Base-by-base conservation (phyloP, 92 coral and sea anemone species). In the Siderastrea siderea region DNA sequence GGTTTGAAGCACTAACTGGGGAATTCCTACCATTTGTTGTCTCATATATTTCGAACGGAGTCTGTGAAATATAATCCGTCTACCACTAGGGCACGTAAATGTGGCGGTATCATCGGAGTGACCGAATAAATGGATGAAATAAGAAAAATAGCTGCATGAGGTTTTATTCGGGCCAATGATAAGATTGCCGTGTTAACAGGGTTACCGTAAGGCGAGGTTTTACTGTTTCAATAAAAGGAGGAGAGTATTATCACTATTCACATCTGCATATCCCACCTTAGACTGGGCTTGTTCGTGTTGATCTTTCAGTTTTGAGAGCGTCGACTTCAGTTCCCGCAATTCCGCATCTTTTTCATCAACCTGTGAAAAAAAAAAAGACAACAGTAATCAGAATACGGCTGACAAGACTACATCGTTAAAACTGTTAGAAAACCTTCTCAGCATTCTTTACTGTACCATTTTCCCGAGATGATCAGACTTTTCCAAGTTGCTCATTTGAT, bases 391-490 rank as follows among this genome's bases (percentile, higher is more conserved):
- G 60, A 50, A 7, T 14, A 6, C 6, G 45, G 0, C 8, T 59
- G 2, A 11, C 58, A 7, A 45, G 47, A 13, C 4, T 4, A 60
- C 53, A 15, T 19, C 7, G 57, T 17, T 63, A 4, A n/a, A n/a
- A n/a, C n/a, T n/a, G n/a, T n/a, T n/a, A n/a, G n/a, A n/a, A n/a
- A n/a, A n/a, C n/a, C n/a, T n/a, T n/a, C n/a, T n/a, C n/a, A n/a
- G n/a, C n/a, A n/a, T n/a, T n/a, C n/a, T n/a, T n/a, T 14, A 38
- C 50, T 46, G 63, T 45, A 97, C 99, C 88, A 95, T 88, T 75
- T 91, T 93, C 57, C 98, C 90, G 44, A 93, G 89, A n/a, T 94
- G 95, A 69, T 97, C 99, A 9, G 98, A 93, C 54, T 94, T 76
- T 80, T 94, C 99, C 19, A 93, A 78, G 87, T 94, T 92, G 69